phyloP scores from a whole-genome alignment of 1,140 invertebrate genomes.

The Berghia stephanieae region DNA sequence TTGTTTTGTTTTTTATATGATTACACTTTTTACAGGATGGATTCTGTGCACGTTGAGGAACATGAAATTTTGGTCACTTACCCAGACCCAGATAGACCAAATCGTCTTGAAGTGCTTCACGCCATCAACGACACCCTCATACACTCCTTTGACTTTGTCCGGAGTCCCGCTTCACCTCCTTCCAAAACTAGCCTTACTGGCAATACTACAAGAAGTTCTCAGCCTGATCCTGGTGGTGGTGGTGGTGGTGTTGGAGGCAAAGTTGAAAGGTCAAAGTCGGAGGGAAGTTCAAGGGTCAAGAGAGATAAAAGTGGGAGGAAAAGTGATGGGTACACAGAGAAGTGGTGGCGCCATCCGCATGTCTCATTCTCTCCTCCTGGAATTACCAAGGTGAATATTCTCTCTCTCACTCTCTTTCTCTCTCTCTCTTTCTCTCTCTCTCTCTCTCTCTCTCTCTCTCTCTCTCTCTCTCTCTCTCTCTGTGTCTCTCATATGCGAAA shows the following conservation, averaged over 20 bases:
- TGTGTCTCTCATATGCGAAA: too few species aligned
- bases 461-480: too few species aligned
- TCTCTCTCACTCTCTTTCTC: neutral
- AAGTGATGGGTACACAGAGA: neutral
- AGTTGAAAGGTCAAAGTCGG: neutral
- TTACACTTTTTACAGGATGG: conserved; percentile 15
- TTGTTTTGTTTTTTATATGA: too few species aligned
- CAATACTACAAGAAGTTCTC: too few species aligned
- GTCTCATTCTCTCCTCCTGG: conserved; percentile 33
- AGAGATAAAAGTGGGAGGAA: neutral
- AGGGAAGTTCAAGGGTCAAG: neutral
- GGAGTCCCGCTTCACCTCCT: too few species aligned
- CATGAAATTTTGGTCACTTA: conserved; percentile 29
- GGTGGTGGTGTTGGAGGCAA: too few species aligned
- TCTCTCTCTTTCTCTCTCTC: too few species aligned
- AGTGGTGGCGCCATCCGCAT: conserved; percentile 26
- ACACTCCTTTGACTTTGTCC: neutral
- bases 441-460: too few species aligned
- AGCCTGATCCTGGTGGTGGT: too few species aligned
- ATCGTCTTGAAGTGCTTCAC: conserved; percentile 29
- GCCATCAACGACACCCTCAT: neutral
- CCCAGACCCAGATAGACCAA: conserved; percentile 28
- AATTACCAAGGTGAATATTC: conserved; percentile 27
- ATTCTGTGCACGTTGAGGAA: conserved; percentile 34
- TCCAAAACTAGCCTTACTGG: too few species aligned